Conservation (phyloP, 2,888 invertebrate species). For the Lymantria monacha region DNA sequence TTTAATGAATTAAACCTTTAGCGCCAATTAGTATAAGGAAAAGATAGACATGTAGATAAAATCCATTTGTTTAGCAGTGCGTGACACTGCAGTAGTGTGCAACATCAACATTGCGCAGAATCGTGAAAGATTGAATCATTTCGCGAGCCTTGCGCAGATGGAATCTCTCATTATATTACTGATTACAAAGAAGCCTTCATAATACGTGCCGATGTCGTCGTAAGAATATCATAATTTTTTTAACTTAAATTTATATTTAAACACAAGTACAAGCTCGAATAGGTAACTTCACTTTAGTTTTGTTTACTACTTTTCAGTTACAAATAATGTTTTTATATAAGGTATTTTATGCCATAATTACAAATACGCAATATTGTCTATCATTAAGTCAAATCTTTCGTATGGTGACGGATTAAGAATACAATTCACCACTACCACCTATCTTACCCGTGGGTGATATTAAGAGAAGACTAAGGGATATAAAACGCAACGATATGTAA, state of each 20-base stretch:
- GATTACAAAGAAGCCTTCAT: constrained; percentile 4
- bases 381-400: too few species aligned
- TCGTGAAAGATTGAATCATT: constrained; percentile 29
- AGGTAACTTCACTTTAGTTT: not conserved
- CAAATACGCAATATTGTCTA: too few species aligned
- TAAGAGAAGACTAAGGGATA: too few species aligned
- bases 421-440: too few species aligned
- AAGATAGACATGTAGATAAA: constrained; percentile 27
- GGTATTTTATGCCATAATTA: too few species aligned
- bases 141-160: constrained; percentile 15
- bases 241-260: not conserved
- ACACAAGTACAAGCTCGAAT: not conserved
- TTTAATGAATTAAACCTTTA: constrained; percentile 15
- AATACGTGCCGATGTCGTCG: not conserved
- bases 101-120: constrained; percentile 1
- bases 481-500: too few species aligned
- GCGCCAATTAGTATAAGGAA: constrained; percentile 27
- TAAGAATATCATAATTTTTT: not conserved
- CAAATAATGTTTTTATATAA: too few species aligned
- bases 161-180: constrained; percentile 17
- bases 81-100: constrained; percentile 12
- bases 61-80: constrained; percentile 21
- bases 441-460: too few species aligned
- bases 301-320: too few species aligned
- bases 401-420: too few species aligned